phyloP scores from a whole-genome alignment of 2,888 invertebrate genomes.

The Campoplex nolae region DNA sequence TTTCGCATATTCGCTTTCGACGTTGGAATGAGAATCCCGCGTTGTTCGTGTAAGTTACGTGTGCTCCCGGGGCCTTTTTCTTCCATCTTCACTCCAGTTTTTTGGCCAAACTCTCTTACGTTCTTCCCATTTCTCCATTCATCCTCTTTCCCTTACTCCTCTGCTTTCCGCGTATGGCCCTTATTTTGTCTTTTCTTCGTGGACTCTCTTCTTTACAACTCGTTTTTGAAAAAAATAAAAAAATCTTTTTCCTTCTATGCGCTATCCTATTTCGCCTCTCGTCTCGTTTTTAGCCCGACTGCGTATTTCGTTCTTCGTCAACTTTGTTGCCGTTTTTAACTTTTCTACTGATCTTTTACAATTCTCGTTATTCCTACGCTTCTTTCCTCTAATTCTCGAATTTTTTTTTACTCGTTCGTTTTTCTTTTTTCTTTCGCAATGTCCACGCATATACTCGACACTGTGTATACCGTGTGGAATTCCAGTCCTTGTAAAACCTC shows the following conservation, averaged over 20 bases:
- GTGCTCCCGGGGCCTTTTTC: slow-evolving; percentile 73
- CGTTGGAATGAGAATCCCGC: slow-evolving; percentile 41
- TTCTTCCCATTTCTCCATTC: slow-evolving; percentile 36
- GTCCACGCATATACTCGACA: neutral
- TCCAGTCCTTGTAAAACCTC: neutral
- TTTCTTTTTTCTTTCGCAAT: neutral
- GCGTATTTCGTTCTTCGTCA: neutral
- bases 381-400: neutral
- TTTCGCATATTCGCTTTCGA: slow-evolving; percentile 73
- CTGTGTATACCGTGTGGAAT: neutral
- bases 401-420: neutral
- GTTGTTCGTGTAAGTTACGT: slow-evolving; percentile 70
- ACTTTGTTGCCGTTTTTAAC: neutral
- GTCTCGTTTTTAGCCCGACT: neutral
- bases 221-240: neutral
- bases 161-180: neutral
- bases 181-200: slow-evolving; percentile 22
- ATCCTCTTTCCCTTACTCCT: neutral
- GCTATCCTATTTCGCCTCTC: neutral
- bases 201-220: neutral
- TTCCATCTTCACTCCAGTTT: slow-evolving; percentile 63
- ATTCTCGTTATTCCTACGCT: neutral
- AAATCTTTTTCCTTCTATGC: neutral
- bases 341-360: slow-evolving; percentile 1
- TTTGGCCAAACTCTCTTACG: slow-evolving; percentile 26